Base-by-base conservation (phyloP, 2,113 vertebrate genomes). In the Morphnarchus princeps region DNA sequence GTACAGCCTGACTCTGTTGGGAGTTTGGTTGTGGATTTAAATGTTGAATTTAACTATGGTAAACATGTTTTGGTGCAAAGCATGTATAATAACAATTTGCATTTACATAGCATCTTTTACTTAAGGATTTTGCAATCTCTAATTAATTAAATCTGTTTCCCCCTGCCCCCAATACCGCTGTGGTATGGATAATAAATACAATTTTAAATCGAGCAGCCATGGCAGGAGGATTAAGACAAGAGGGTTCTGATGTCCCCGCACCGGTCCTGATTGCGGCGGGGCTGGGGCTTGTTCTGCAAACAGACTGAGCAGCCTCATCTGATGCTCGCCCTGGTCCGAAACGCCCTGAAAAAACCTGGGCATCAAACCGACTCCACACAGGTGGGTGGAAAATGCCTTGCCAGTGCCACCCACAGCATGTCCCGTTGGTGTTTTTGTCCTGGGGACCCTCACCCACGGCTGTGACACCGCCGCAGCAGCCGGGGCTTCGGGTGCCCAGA, bases 121-220 rank as follows among this genome's bases (percentile, higher is more conserved):
- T 94, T 93, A 96, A 79, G 90, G 91, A 94, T 95, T 96, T 92
- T 87, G 65, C 13, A 81, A 67, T 89, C 88, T 85, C 74, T 96
- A 93, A 97, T 97, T 97, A 95, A 96, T 95, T 96, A 94, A 95
- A 91, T 95, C 76, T 90, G 63, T 78, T 90, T 78, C 83, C 72
- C 87, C 81, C 61, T 72, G 34, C 45, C 81, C 69, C 66, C 40
- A 49, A 2, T 90, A 82, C 92, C 15, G 1, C 78, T 88, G 95
- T 57, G 78, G 78, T 91, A 45, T 36, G 78, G 93, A 72, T 91
- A 94, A 93, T 89, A 93, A 93, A 93, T 52, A 87, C 69, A 85
- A 42, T 85, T 96, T 84, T 71, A 78, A 95, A 84, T 67, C 0
- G 3, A 91, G 73, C 57, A 82, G 70, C 52, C 72, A 32, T 54